A percentile compares a stretch with the other conserved stretches of the same genome.
Evolutionary conservation across 2,113 vertebrate species (phyloP).

Genomic region (Pseudorhombus dupliciocellatus): DNA sequence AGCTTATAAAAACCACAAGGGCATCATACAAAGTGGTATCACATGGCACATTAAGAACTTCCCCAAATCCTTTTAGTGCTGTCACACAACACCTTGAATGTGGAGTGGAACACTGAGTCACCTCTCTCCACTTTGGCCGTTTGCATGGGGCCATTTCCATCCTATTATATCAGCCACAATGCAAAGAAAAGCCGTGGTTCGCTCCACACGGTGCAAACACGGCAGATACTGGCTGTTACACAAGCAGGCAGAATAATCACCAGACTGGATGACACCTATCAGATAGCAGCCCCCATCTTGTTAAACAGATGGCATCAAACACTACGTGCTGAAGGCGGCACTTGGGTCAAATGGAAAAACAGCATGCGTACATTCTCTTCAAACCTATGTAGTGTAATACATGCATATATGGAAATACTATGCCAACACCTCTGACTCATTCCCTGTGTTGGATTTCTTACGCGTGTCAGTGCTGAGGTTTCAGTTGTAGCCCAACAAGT

Average conservation of each 20-base stretch:
- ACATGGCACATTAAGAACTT: too few species aligned
- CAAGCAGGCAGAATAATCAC: conserved; percentile 8
- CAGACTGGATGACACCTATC: neutral
- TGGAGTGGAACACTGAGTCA: neutral
- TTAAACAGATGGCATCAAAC: conserved; percentile 17
- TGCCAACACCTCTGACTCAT: neutral
- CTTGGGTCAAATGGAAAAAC: conserved; percentile 2
- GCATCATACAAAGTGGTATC: too few species aligned
- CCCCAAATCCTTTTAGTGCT: too few species aligned
- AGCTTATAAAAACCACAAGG: too few species aligned
- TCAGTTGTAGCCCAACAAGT: too few species aligned
- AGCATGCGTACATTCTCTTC: neutral
- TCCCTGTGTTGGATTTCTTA: neutral
- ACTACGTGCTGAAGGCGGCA: neutral
- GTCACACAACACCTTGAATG: too few species aligned
- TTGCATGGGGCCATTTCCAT: neutral
- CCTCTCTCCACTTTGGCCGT: neutral
- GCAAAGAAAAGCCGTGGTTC: neutral
- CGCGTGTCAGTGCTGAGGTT: neutral
- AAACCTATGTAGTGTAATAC: neutral
- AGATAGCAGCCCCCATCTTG: neutral
- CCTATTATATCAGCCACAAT: neutral
- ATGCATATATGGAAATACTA: neutral
- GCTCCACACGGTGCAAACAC: too few species aligned
- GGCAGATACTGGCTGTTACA: neutral